Percentiles rank a stretch among this genome's conserved stretches.
phyloP scores from a whole-genome alignment of 2,797 vertebrate genomes.

The Ambastaia sidthimunki region DNA sequence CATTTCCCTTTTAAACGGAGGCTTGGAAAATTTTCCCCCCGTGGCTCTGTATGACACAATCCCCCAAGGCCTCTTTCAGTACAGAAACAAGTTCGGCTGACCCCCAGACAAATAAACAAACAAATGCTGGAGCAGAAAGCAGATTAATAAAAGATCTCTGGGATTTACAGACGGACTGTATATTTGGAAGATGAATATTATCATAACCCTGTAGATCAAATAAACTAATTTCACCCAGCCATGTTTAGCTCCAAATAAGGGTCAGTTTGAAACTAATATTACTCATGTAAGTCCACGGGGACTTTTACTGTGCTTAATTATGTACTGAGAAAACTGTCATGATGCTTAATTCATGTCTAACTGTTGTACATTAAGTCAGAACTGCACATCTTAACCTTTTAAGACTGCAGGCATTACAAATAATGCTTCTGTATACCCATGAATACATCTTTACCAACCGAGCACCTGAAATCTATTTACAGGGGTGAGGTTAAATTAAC shows the following conservation, averaged over 20 bases:
- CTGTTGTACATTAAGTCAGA: neutral
- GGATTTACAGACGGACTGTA: conserved; percentile 51
- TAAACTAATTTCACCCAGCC: conserved; percentile 54
- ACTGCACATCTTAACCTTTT: neutral
- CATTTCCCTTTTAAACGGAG: conserved; percentile 57
- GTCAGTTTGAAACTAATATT: conserved; percentile 55
- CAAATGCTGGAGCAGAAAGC: conserved; percentile 46
- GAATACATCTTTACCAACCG: neutral
- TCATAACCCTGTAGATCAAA: conserved; percentile 54
- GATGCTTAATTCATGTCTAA: conserved; percentile 19
- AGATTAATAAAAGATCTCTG: conserved; percentile 50
- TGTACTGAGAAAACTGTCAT: conserved; percentile 13
- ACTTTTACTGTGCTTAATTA: conserved; percentile 34
- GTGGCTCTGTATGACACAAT: conserved; percentile 47
- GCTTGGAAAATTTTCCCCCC: conserved; percentile 34
- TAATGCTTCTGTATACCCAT: neutral
- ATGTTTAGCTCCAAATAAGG: conserved; percentile 55
- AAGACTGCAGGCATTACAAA: neutral
- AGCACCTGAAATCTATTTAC: neutral
- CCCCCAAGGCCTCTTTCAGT: conserved; percentile 57
- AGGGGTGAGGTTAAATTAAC: too few relatives aligned
- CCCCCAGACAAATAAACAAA: conserved; percentile 59
- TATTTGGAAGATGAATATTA: conserved; percentile 58
- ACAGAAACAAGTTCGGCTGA: conserved; percentile 56
- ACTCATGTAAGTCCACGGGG: conserved; percentile 47